Base-by-base conservation (phyloP, 2,888 invertebrate genomes). In the Chaetoderma sp. region DNA sequence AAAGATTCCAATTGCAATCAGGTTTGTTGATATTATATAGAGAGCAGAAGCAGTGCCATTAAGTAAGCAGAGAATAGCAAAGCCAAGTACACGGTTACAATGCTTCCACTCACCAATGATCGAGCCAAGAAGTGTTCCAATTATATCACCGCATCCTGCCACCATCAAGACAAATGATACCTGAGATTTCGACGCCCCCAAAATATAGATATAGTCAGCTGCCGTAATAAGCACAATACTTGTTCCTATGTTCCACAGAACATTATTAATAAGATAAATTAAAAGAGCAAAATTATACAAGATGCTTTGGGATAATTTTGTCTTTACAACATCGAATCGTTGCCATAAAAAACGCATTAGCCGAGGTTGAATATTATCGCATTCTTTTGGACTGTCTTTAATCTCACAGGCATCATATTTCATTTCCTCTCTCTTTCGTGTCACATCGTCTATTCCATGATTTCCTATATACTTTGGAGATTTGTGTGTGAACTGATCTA, bases 191-290 rank as follows among this genome's bases (percentile, higher is more conserved):
- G 54, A 65, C n/a, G 77, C 45, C 3, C 78, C 80, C 13, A 68
- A 63, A 16, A 70, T 58, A 36, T 60, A 69, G 42, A 75, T 68
- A 60, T 75, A 78, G 36, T 78, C 78, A n/a, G 79, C 78, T 23
- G 68, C 73, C 66, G 79, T 75, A 1, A 80, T 63, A 33, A 77
- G 44, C 1, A 76, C 21, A n/a, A 79, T 73, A 10, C 70, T 72
- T 4, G 60, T 67, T 2, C 74, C 72, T n/a, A 76, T 68, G 67
- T 82, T 82, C 80, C 80, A 82, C 32, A 73, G 67, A n/a, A 80
- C 70, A 60, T 79, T 82, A 54, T 77, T 80, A n/a, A 78, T n/a
- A 64, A 76, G 78, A 61, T 72, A 82, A 8, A 80, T 70, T 28
- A 75, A 52, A 64, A 80, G 80, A 28, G 72, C 70, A 54, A 75